Evolutionary conservation across 2,888 invertebrate genomes (phyloP).

Genomic region (Parasteatoda lunata): DNA sequence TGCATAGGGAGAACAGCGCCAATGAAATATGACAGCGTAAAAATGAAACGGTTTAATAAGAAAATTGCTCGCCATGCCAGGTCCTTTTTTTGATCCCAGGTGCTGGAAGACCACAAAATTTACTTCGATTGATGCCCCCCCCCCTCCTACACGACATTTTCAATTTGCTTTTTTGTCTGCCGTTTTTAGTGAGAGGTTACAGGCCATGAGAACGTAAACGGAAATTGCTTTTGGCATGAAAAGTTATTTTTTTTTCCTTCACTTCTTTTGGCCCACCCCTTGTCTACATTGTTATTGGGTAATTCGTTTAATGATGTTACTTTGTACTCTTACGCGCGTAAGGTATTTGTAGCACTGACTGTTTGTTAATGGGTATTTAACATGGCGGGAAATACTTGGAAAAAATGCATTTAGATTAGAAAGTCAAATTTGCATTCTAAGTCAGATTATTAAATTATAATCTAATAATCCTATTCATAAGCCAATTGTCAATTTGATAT

Average conservation of each 20-base stretch:
- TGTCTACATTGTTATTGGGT: too few species aligned
- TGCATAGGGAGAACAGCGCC: conserved; percentile 49
- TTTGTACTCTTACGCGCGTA: too few species aligned
- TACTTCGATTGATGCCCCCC: conserved; percentile 2
- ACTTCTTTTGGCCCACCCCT: not conserved
- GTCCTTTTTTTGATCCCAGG: conserved; percentile 33
- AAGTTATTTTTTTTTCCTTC: conserved; percentile 4
- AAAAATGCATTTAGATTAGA: too few species aligned
- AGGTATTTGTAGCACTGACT: too few species aligned
- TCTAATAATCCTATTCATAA: too few species aligned
- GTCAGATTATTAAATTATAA: too few species aligned
- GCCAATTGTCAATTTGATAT: too few species aligned
- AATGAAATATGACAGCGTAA: conserved; percentile 67
- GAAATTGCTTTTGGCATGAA: conserved; percentile 32
- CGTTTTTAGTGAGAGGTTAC: conserved; percentile 15
- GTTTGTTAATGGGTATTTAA: too few species aligned
- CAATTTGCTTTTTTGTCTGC: conserved; percentile 52
- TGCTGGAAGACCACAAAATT: conserved; percentile 14
- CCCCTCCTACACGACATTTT: conserved; percentile 32
- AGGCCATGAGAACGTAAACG: conserved; percentile 19
- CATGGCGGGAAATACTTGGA: too few species aligned
- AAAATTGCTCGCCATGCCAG: conserved; percentile 56
- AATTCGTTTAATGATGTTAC: too few species aligned
- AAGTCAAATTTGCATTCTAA: too few species aligned
- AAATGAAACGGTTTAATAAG: conserved; percentile 67